A percentile compares a stretch with the other conserved stretches of the same genome.
Conservation (phyloP, 2,113 vertebrate genomes). For the Etheostoma cragini region DNA sequence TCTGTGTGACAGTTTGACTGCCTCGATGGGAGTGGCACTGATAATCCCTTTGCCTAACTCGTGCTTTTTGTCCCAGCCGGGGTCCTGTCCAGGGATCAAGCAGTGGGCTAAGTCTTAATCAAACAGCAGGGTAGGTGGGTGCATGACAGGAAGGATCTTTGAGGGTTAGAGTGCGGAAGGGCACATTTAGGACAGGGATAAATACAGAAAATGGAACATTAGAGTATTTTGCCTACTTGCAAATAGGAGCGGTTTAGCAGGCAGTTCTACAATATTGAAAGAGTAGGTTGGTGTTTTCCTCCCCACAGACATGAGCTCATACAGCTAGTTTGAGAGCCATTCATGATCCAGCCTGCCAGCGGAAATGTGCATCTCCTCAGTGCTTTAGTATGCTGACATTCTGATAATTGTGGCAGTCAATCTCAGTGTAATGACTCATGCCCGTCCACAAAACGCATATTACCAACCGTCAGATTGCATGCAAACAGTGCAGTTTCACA, state of each 20-base stretch:
- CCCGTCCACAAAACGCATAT: conserved; percentile 32
- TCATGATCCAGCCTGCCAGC: conserved; percentile 12
- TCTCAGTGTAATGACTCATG: conserved; percentile 49
- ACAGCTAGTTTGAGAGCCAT: conserved; percentile 2
- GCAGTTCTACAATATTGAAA: conserved; percentile 39
- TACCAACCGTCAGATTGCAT: conserved; percentile 33
- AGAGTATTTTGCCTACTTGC: conserved; percentile 77
- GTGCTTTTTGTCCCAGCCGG: conserved; percentile 90
- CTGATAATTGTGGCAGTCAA: conserved; percentile 48
- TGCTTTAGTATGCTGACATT: conserved; percentile 13
- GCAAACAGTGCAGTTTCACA: conserved; percentile 53
- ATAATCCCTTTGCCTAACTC: conserved; percentile 94
- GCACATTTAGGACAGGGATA: conserved; percentile 77
- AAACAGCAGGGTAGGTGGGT: conserved; percentile 83
- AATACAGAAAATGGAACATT: conserved; percentile 81
- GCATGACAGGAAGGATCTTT: conserved; percentile 76
- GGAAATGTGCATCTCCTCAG: conserved; percentile 22
- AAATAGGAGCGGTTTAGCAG: conserved; percentile 74
- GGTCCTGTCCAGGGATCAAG: conserved; percentile 89
- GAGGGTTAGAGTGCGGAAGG: conserved; percentile 77
- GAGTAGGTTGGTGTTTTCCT: conserved; percentile 50
- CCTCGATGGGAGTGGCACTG: conserved; percentile 87
- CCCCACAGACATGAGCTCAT: conserved; percentile 32
- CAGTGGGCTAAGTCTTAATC: conserved; percentile 91
- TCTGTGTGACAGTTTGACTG: conserved; percentile 90